Evolutionary conservation across 2,888 invertebrate genomes (phyloP).

Genomic region (Hirtodrosophila cameraria): DNA sequence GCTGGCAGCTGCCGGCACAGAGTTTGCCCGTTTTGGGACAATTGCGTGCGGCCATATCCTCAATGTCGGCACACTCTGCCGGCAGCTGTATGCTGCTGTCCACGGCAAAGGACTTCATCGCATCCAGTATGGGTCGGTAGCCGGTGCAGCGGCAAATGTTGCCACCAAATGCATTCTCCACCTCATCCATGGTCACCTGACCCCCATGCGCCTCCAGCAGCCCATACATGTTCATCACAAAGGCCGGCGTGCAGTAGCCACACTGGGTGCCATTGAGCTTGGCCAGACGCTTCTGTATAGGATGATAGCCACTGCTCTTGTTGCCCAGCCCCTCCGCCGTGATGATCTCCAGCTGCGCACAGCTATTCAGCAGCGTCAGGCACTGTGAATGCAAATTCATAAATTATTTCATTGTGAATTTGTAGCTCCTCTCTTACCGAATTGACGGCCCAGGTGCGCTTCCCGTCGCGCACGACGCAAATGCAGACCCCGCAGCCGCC

Average conservation of each 20-base stretch:
- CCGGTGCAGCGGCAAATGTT: slow-evolving; percentile 93
- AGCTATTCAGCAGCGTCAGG: slow-evolving; percentile 87
- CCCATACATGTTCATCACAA: slow-evolving; percentile 90
- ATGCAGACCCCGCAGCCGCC: slow-evolving; percentile 89
- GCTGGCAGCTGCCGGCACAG: slow-evolving; percentile 80
- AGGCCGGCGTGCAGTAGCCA: slow-evolving; percentile 91
- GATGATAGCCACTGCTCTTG: slow-evolving; percentile 87
- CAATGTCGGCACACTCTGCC: slow-evolving; percentile 84
- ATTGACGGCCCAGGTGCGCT: slow-evolving; percentile 86
- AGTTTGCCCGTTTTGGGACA: slow-evolving; percentile 83
- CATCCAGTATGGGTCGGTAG: slow-evolving; percentile 90
- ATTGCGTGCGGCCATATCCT: slow-evolving; percentile 75
- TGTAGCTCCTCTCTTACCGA: slow-evolving; percentile 82
- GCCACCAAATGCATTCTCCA: slow-evolving; percentile 91
- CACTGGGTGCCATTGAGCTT: slow-evolving; percentile 89
- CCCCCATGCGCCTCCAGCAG: slow-evolving; percentile 85
- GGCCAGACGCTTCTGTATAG: slow-evolving; percentile 87
- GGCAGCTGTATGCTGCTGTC: slow-evolving; percentile 85
- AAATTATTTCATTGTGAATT: not conserved
- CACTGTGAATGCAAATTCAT: slow-evolving; percentile 83
- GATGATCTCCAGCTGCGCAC: slow-evolving; percentile 88
- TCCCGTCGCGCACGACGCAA: slow-evolving; percentile 85
- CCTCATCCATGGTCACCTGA: slow-evolving; percentile 86
- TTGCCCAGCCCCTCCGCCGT: slow-evolving; percentile 91
- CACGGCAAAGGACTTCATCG: slow-evolving; percentile 90